Base-by-base conservation (phyloP, 2,797 vertebrate genomes). In the Coregonus suidteri region DNA sequence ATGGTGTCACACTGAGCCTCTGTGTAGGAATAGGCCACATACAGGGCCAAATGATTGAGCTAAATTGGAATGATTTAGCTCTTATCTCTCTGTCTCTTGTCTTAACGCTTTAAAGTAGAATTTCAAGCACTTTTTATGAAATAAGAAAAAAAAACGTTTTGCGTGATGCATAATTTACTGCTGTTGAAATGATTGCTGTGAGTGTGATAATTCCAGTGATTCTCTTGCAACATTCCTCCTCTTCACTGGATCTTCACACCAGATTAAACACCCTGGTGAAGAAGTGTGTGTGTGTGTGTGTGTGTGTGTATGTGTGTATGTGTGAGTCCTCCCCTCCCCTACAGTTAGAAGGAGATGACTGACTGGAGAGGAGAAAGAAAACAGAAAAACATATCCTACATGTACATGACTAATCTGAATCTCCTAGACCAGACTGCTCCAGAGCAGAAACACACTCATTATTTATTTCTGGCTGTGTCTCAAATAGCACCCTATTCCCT, bases 91-190 rank as follows among this genome's bases (percentile, higher is more conserved):
- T 66, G 64, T 31, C 25, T 25, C 56, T 62, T 62, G 14, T 2
- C 14, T 31, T 16, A 16, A 34, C 35, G 30, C 65, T 30, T 34
- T n/a, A 20, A 59, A 59, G 6, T 59, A 59, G 7, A 20, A 59
- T 20, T 6, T 59, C 16, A 59, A 59, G 18, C 56, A 20, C 16
- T 18, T 59, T 59, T 59, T 59, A 59, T 59, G 0, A 67, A 67
- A 67, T 34, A 4, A 16, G 66, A 35, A 68, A 37, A 67, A 35
- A 4, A 35, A 4, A 68, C 31, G 34, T 67, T 16, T 68, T 65
- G 76, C 52, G 59, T 56, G 69, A 75, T 72, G 68, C 74, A 59
- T 68, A 72, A 78, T 75, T 65, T 16, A 71, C 68, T 65, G 52
- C 64, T 59, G 16, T 64, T 75, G 76, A 72, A 52, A 71, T 68